A percentile compares a stretch with the other conserved stretches of the same genome.
phyloP scores from a whole-genome alignment of 2,113 vertebrate species.

The Butastur rufipennis region DNA sequence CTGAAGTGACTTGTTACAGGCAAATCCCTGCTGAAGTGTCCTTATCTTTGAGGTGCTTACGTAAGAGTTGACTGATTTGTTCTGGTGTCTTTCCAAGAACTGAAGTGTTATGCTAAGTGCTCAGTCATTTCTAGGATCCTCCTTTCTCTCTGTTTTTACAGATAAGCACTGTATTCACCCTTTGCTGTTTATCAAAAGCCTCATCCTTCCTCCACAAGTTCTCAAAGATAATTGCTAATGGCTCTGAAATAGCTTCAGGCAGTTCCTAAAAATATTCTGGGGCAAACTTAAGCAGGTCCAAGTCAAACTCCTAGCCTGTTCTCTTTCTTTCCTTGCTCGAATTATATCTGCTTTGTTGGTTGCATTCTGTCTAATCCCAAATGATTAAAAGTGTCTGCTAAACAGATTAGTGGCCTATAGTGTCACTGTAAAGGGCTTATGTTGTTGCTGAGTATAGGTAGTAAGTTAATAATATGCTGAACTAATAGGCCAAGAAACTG shows the following conservation, averaged over 20 bases:
- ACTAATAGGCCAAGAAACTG: neutral
- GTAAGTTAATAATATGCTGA: neutral
- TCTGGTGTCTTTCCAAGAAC: constrained; percentile 23
- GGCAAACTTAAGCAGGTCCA: neutral
- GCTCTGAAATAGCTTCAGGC: neutral
- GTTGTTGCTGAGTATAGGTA: neutral
- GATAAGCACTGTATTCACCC: neutral
- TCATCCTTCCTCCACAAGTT: neutral
- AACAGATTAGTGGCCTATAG: neutral
- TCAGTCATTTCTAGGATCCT: neutral
- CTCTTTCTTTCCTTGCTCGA: neutral
- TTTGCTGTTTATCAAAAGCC: neutral
- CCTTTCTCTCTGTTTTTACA: neutral
- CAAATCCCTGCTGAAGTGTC: neutral
- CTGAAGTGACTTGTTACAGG: neutral
- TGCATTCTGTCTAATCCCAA: neutral
- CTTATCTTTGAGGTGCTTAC: neutral
- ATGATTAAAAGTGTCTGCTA: neutral
- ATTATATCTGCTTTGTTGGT: neutral
- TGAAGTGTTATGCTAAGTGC: neutral
- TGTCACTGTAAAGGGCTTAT: neutral
- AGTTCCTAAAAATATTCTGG: neutral
- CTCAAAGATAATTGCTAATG: neutral
- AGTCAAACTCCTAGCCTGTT: neutral
- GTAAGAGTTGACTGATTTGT: neutral